Base-by-base conservation (phyloP, 2,797 vertebrate genomes). In the Crocidura indochinensis region DNA sequence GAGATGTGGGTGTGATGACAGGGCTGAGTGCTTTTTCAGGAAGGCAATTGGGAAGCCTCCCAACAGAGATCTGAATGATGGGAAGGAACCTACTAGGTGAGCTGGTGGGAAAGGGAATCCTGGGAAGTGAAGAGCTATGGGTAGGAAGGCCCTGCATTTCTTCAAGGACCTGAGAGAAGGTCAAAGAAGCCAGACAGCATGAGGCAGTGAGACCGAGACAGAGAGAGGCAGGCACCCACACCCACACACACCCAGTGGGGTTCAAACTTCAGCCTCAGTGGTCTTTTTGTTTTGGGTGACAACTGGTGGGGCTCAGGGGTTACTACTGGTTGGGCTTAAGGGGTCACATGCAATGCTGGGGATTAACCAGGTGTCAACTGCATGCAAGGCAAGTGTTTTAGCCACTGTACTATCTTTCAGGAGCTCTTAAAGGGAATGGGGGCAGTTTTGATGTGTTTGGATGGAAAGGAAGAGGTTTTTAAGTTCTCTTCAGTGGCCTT, bases 101-200 rank as follows among this genome's bases (percentile, higher is more conserved):
- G 78, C 78, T 53, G 27, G 60, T 17, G 4, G 24, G 15, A n/a
- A 64, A 68, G 53, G 71, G 46, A 84, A 62, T 91, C 74, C 62
- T 51, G 51, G 14, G 20, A 77, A 62, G 60, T 60, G 12, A 90
- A 91, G 62, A 26, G 38, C 20, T 64, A 2, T 3, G 0, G 38
- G 31, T 0, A 14, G 44, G 56, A 56, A 76, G 89, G 26, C 73
- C 65, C 46, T 83, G 90, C 19, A 68, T 47, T 85, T 65, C 77
- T 75, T 87, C 56, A 73, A 73, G 44, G 72, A 78, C n/a, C 74
- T 67, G 8, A 73, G 47, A 84, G 62, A 74, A 72, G 22, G 31
- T 38, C 53, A 60, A 46, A 93, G 24, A 7, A 4, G 26, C 27
- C 47, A 24, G 44, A 27, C 29, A 4, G 1, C 31, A 47, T 8